These are phyloP conservation scores for Percopsis omiscomaycus DNA, from an alignment of 2,797 vertebrate species.

Conservation along the genomic window DNA sequence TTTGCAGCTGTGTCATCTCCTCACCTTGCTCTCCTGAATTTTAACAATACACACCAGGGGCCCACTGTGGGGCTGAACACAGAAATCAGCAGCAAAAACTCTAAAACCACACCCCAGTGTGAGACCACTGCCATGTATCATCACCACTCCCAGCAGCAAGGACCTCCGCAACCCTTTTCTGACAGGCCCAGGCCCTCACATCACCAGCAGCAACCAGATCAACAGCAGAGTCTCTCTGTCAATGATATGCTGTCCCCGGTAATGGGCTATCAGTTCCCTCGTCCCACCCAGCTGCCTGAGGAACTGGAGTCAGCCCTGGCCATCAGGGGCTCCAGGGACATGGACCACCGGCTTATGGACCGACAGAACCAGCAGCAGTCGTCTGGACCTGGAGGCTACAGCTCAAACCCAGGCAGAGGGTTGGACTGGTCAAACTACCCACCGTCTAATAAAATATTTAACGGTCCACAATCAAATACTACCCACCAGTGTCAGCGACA, in stretches of 20 bases:
- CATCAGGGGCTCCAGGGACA: constrained; percentile 61
- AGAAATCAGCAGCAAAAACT: constrained; percentile 67
- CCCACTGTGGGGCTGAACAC: constrained; percentile 71
- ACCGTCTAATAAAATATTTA: constrained; percentile 65
- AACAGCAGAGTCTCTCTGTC: constrained; percentile 35
- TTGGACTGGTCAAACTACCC: constrained; percentile 69
- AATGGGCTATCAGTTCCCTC: constrained; percentile 67
- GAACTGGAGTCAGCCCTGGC: constrained; percentile 71
- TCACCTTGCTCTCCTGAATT: constrained; percentile 74
- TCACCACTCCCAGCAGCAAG: constrained; percentile 75
- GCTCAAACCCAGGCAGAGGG: constrained; percentile 53
- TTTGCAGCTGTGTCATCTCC: constrained; percentile 48
- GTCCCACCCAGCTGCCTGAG: constrained; percentile 68
- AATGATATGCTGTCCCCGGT: constrained; percentile 59
- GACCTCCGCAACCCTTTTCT: constrained; percentile 50
- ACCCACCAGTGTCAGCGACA: constrained; percentile 45
- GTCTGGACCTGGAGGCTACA: constrained; percentile 63
- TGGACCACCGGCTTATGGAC: constrained; percentile 65
- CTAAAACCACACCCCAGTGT: constrained; percentile 53
- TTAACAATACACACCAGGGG: constrained; percentile 65
- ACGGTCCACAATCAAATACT: constrained; percentile 29
- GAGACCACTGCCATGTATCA: constrained; percentile 70
- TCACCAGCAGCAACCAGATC: constrained; percentile 52
- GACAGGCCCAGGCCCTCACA: constrained; percentile 51
- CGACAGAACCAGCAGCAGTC: constrained; percentile 56